Percentiles rank a stretch among this genome's conserved stretches.
Evolutionary conservation across 2,888 invertebrate species (phyloP).

Genomic region (Emmelina monodactyla): DNA sequence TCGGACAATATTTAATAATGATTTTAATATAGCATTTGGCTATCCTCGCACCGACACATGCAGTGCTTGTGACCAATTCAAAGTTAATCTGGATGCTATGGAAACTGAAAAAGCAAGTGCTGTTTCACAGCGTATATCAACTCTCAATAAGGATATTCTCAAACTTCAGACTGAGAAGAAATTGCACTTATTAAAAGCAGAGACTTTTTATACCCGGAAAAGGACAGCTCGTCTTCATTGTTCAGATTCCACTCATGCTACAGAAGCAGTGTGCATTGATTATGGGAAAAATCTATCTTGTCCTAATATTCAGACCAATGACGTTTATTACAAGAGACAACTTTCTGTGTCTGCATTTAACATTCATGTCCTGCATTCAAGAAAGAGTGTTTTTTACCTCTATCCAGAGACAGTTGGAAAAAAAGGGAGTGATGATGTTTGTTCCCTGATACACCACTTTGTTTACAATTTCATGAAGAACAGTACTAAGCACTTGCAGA

Average conservation of each 20-base stretch:
- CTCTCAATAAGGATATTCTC: not conserved
- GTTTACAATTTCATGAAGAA: constrained; percentile 15
- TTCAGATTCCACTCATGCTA: not conserved
- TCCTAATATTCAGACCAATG: constrained; percentile 16
- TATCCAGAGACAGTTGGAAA: constrained; percentile 16
- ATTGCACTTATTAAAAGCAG: not conserved
- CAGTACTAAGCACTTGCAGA: constrained; percentile 13
- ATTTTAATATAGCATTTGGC: constrained; percentile 1
- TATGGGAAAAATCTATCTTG: constrained; percentile 14
- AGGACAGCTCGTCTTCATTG: not conserved
- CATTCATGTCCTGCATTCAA: constrained; percentile 16
- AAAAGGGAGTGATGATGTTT: constrained; percentile 16
- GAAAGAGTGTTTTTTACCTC: constrained; percentile 16
- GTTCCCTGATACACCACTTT: constrained; percentile 11
- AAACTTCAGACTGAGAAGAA: not conserved
- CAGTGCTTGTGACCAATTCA: constrained; percentile 1
- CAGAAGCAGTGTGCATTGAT: constrained; percentile 12
- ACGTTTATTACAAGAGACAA: constrained; percentile 18
- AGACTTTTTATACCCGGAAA: not conserved
- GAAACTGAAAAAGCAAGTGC: not conserved
- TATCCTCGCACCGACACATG: not conserved
- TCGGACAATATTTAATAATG: not conserved
- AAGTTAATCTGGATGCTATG: not conserved
- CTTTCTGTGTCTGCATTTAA: constrained; percentile 18
- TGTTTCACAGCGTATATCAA: constrained; percentile 3